Percentiles rank a stretch among this genome's conserved stretches.
Conservation (phyloP, 92 coral and sea anemone genomes). For the Chrysogorgia sp. region DNA sequence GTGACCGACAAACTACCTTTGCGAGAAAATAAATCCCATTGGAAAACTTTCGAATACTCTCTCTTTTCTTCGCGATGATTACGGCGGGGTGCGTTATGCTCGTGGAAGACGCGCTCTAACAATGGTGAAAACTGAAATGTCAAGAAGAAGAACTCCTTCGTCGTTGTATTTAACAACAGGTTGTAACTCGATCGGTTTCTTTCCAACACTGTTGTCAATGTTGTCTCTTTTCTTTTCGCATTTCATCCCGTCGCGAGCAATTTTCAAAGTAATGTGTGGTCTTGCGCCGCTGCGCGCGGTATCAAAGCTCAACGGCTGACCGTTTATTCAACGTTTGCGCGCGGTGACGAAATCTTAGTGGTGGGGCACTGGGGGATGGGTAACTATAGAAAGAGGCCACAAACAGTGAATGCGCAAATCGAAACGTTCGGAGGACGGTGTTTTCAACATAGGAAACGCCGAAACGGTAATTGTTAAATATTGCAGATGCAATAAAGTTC, state of each 20-base stretch:
- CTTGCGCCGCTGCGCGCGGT: constrained; percentile 1
- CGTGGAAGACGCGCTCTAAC: not conserved
- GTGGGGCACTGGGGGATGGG: not conserved
- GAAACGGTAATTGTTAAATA: constrained; percentile 26
- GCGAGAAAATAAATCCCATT: not conserved
- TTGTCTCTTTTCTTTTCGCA: constrained; percentile 18
- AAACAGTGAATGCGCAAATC: no score
- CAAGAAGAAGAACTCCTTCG: not conserved
- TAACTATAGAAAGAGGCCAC: constrained; percentile 9
- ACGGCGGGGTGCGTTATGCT: not conserved
- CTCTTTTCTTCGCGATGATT: not conserved
- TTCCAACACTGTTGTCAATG: constrained; percentile 15
- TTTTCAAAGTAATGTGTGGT: constrained; percentile 44
- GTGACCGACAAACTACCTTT: constrained; percentile 25
- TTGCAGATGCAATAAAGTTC: constrained; percentile 8
- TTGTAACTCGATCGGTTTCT: constrained; percentile 31
- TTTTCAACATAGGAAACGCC: constrained; percentile 15
- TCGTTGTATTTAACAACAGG: constrained; percentile 5
- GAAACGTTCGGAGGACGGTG: no score
- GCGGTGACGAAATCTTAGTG: not conserved
- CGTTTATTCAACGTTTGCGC: not conserved
- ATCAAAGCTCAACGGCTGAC: not conserved
- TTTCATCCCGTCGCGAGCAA: constrained; percentile 43
- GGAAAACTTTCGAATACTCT: not conserved
- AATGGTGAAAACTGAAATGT: not conserved